Evolutionary conservation across 2,113 vertebrate species (phyloP), one percentile per base, ranked within the genome.

Genomic region (Phainopepla nitens): DNA sequence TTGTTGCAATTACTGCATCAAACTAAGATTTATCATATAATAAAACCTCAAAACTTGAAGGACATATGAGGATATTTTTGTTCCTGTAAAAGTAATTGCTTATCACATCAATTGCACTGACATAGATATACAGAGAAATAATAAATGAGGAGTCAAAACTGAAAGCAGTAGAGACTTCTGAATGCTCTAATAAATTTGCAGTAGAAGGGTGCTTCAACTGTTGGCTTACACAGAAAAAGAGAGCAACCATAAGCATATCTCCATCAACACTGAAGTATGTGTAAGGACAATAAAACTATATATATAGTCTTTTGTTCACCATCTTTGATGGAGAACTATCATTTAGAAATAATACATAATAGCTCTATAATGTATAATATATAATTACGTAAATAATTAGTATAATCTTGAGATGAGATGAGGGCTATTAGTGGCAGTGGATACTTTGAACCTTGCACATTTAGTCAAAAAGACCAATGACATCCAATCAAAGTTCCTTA

Each of bases 391-490:
- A 94, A 96, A 96, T 97, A 96, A 96, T 97, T 96, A 95, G 93
- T 95, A 93, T 97, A 96, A 97, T 97, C 70, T 44, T 33, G 62
- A 82, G 68, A 79, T 76, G 78, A 95, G 82, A 92, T 96, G 86
- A 96, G 88, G 92, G 89, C 92, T 96, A 91, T 90, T 90, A 71
- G 89, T 96, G 57, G 89, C 77, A 85, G 9, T 93, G 91, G 97
- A 96, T 96, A 96, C 96, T 97, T 87, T 92, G 91, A 97, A 97
- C 89, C 93, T 92, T 93, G 89, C 85, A 93, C 88, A 88, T 95
- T 88, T 96, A 97, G 87, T 94, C 94, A 93, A 96, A 93, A 97
- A 97, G 91, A 96, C 96, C 95, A 97, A 96, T 78, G 94, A 96
- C 47, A 93, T 90, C 95, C 93, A 97, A 93, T 96, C 68, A 95